Evolutionary conservation across 2,888 invertebrate genomes (phyloP).

Genomic region (Amphipyra tragopoginis): DNA sequence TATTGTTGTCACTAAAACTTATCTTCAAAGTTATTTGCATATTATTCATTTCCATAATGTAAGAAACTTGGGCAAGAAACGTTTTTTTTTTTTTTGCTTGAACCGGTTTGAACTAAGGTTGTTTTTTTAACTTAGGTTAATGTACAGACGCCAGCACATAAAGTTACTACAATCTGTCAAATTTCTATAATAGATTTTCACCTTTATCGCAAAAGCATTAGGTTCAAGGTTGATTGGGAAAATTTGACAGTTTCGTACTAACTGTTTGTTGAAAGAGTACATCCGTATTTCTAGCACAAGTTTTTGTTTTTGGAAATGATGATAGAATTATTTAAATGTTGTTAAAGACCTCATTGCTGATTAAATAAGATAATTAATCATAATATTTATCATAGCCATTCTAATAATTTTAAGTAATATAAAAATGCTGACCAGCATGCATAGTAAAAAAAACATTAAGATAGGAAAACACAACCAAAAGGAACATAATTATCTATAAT

Average conservation of each 20-base stretch:
- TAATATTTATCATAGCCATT: constrained; percentile 55
- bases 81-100: neutral
- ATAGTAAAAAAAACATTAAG: constrained; percentile 66
- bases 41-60: constrained; percentile 37
- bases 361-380: constrained; percentile 25
- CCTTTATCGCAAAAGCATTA: too few relatives aligned
- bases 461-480: constrained; percentile 64
- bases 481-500: constrained; percentile 67
- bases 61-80: constrained; percentile 11
- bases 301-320: too few relatives aligned
- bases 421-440: constrained; percentile 78
- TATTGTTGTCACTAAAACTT: constrained; percentile 61
- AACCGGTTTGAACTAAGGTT: too few relatives aligned
- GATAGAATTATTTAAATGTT: too few relatives aligned
- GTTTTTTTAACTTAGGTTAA: too few relatives aligned
- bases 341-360: neutral
- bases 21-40: constrained; percentile 69
- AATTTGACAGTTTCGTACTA: too few relatives aligned
- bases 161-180: too few relatives aligned
- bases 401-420: constrained; percentile 47
- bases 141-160: too few relatives aligned
- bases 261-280: too few relatives aligned
- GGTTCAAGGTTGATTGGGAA: too few relatives aligned
- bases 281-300: too few relatives aligned
- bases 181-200: too few relatives aligned